These are phyloP conservation scores for Telmatherina bonti DNA, from an alignment of 2,797 vertebrate species.

Conservation along the genomic window DNA sequence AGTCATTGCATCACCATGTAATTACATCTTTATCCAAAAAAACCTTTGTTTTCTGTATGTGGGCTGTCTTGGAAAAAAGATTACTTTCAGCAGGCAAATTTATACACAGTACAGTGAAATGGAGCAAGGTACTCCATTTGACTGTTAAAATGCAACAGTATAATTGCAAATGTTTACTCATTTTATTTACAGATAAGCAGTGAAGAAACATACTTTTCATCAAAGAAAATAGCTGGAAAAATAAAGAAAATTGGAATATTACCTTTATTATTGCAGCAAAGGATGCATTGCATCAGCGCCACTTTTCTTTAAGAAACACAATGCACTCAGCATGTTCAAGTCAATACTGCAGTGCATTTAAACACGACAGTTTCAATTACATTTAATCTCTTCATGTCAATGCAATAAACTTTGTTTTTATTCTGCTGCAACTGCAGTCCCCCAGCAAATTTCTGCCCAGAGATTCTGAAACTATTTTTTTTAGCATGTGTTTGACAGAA, in stretches of 20 bases:
- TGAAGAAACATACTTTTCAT: background rate
- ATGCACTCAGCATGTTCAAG: background rate
- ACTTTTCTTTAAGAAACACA: too few species aligned
- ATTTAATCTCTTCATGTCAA: slow-evolving; percentile 2
- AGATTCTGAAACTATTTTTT: slow-evolving; percentile 42
- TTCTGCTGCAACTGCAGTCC: background rate
- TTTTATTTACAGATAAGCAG: background rate
- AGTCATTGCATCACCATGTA: slow-evolving; percentile 45
- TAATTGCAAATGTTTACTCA: too few species aligned
- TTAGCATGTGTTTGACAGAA: slow-evolving; percentile 48
- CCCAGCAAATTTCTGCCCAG: slow-evolving; percentile 15
- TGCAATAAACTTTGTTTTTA: background rate
- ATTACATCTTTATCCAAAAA: slow-evolving; percentile 45
- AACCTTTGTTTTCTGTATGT: slow-evolving; percentile 20
- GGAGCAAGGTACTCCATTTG: background rate
- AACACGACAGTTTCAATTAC: background rate
- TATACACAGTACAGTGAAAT: background rate
- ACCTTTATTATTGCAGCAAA: background rate
- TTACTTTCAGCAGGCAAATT: slow-evolving; percentile 9
- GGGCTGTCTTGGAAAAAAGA: slow-evolving; percentile 44
- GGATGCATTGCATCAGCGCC: background rate
- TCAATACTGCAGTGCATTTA: background rate
- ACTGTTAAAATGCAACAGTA: too few species aligned
- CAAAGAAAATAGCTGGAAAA: background rate
- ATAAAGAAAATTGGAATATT: background rate